phyloP scores from a whole-genome alignment of 2,113 vertebrate genomes.

The Hepsetus odoe region DNA sequence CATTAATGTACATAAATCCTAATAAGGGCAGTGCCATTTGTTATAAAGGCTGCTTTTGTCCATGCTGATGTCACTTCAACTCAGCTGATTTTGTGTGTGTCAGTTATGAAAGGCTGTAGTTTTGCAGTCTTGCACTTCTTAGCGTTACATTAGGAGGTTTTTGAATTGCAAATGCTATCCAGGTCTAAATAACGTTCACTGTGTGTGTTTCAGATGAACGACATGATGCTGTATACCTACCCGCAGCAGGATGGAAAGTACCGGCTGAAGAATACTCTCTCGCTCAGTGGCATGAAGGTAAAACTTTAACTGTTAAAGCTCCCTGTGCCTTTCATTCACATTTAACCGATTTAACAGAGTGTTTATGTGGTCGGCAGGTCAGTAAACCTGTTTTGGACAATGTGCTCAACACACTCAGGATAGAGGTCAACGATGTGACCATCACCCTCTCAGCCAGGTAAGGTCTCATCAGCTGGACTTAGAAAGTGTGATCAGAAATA shows the following conservation, averaged over 20 bases:
- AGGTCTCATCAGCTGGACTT: slow-evolving; percentile 17
- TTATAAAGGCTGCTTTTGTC: no score
- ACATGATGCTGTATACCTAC: slow-evolving; percentile 92
- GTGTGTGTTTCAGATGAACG: slow-evolving; percentile 86
- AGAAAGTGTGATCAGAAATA: slow-evolving; percentile 24
- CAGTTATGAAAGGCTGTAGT: no score
- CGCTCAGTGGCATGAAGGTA: slow-evolving; percentile 89
- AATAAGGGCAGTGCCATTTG: no score
- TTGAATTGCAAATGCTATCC: no score
- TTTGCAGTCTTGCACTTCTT: no score
- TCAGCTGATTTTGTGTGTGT: no score
- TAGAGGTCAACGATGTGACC: slow-evolving; percentile 83
- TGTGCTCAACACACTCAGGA: slow-evolving; percentile 84
- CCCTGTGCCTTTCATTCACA: not conserved
- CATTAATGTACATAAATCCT: no score
- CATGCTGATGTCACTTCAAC: no score
- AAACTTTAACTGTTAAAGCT: not conserved
- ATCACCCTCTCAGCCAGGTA: slow-evolving; percentile 92
- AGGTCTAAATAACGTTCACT: no score
- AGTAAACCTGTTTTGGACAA: slow-evolving; percentile 85
- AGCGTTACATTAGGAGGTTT: no score
- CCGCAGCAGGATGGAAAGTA: slow-evolving; percentile 97
- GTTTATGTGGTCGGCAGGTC: slow-evolving; percentile 75
- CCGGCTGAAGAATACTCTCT: slow-evolving; percentile 86
- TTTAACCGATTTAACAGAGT: not conserved